Percentiles rank a stretch among this genome's conserved stretches.
Conservation (phyloP, 2,797 vertebrate genomes). For the Triplophysa yarkandensis region DNA sequence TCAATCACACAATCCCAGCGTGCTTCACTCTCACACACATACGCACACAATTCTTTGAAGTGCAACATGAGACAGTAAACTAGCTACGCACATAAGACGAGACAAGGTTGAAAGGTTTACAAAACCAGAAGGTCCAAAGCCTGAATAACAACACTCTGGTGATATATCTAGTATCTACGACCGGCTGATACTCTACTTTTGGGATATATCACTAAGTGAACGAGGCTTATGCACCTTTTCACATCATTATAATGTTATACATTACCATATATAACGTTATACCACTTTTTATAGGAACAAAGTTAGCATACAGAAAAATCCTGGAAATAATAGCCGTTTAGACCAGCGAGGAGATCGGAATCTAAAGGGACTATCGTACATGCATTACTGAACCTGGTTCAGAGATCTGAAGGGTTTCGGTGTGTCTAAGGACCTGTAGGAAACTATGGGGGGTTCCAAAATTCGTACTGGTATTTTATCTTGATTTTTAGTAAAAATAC, state of each 20-base stretch:
- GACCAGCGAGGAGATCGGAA: constrained; percentile 15
- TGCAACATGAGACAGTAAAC: constrained; percentile 47
- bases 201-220: constrained; percentile 59
- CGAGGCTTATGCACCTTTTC: constrained; percentile 38
- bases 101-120: constrained; percentile 52
- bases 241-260: constrained; percentile 15
- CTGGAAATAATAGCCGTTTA: constrained; percentile 15
- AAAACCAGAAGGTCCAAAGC: constrained; percentile 50
- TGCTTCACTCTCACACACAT: constrained; percentile 28
- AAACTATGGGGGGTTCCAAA: constrained; percentile 20
- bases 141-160: constrained; percentile 50
- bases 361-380: constrained; percentile 30
- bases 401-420: not conserved
- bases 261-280: not conserved
- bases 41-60: constrained; percentile 43
- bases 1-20: constrained; percentile 37
- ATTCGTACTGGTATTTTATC: not conserved
- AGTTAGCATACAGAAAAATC: constrained; percentile 51
- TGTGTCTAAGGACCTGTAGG: constrained; percentile 32
- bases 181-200: constrained; percentile 51
- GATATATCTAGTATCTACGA: constrained; percentile 60
- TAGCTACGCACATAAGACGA: constrained; percentile 52
- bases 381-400: constrained; percentile 28
- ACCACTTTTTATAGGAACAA: constrained; percentile 29
- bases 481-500: not conserved